Conservation (phyloP, 2,113 vertebrate genomes). For the Gymnarchus niloticus region DNA sequence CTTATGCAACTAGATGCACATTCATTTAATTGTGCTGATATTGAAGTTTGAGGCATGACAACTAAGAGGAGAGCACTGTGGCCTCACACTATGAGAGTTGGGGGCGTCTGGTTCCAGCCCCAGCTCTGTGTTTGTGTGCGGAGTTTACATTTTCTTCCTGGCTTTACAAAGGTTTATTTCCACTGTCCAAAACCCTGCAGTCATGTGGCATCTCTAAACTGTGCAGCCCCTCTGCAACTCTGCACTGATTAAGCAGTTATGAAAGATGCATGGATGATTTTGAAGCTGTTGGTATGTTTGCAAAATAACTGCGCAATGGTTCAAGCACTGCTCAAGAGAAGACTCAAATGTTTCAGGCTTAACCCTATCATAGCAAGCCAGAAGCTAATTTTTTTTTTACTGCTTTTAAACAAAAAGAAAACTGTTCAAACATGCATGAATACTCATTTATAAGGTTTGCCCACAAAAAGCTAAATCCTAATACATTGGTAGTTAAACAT, state of each 20-base stretch:
- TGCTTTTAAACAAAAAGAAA: not conserved
- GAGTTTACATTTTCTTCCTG: not conserved
- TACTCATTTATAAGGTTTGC: not conserved
- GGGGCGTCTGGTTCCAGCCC: not conserved
- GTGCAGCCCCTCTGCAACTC: too few species aligned
- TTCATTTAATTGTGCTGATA: not conserved
- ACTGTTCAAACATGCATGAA: not conserved
- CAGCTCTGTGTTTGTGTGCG: not conserved
- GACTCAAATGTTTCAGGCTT: not conserved
- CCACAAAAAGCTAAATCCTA: not conserved
- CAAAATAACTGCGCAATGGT: too few species aligned
- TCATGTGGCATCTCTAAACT: too few species aligned
- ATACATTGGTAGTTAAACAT: not conserved
- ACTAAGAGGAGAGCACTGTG: not conserved
- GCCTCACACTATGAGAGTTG: not conserved
- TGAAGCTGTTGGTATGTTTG: conserved; percentile 12
- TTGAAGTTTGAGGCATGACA: not conserved
- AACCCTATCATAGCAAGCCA: not conserved
- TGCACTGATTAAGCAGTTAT: not conserved
- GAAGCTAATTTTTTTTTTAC: not conserved
- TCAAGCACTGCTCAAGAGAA: not conserved
- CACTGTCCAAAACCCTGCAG: too few species aligned
- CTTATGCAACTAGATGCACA: too few species aligned
- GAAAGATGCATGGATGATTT: conserved; percentile 16
- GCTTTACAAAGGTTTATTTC: not conserved